Conservation (phyloP, 2,888 invertebrate genomes). For the Leptura quadrifasciata region DNA sequence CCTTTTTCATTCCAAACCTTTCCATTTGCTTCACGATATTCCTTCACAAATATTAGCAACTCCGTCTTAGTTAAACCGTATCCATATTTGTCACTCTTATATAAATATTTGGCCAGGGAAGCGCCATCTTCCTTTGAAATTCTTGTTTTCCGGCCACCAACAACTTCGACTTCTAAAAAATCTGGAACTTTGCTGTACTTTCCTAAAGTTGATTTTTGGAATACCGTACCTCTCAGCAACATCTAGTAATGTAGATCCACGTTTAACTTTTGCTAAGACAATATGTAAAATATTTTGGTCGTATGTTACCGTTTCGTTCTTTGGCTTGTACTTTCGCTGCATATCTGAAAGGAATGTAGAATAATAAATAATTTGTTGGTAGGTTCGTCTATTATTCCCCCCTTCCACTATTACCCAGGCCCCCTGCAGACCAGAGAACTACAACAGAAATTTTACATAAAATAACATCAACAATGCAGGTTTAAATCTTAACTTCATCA, state of each 20-base stretch:
- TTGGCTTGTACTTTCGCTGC: conserved; percentile 9
- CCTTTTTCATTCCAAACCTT: no score
- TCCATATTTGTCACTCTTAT: conserved; percentile 13
- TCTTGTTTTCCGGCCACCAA: no score
- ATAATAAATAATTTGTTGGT: conserved; percentile 6
- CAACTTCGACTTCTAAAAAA: neutral
- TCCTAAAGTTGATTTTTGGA: conserved; percentile 11
- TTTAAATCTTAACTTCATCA: no score
- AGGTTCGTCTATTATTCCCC: neutral
- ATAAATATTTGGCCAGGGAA: conserved; percentile 16
- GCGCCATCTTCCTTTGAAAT: neutral
- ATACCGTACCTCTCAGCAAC: conserved; percentile 16
- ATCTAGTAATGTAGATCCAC: conserved; percentile 5
- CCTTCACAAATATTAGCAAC: conserved; percentile 11
- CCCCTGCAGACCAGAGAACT: no score
- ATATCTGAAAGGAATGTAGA: conserved; percentile 12
- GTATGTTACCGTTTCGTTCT: neutral
- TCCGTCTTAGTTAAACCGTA: conserved; percentile 9
- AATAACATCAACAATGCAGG: no score
- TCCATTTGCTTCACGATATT: conserved; percentile 9
- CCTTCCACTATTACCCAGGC: neutral
- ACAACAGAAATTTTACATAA: no score
- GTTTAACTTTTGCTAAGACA: neutral
- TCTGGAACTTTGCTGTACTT: conserved; percentile 10
- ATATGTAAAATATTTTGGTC: conserved; percentile 12